A percentile compares a stretch with the other conserved stretches of the same genome.
phyloP scores from a whole-genome alignment of 1,140 invertebrate genomes.

The Zelostemma sp. region DNA sequence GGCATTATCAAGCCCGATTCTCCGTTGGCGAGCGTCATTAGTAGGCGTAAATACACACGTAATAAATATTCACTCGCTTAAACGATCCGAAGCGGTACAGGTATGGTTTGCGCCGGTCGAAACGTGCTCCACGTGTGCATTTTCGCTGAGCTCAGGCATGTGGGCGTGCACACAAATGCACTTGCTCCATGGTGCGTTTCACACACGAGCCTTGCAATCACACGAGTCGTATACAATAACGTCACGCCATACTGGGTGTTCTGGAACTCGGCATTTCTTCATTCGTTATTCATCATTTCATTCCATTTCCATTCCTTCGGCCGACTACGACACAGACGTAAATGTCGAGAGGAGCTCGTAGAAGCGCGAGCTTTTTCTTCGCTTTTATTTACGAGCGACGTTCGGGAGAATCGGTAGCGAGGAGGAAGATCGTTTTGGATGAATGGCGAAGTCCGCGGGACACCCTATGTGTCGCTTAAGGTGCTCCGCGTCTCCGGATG shows the following conservation, averaged over 20 bases:
- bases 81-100: conserved; percentile 11
- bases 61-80: conserved; percentile 39
- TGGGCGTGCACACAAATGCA: conserved; percentile 35
- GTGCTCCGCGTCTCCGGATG: conserved; percentile 42
- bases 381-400: no score
- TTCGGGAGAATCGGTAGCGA: no score
- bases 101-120: conserved; percentile 18
- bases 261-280: conserved; percentile 28
- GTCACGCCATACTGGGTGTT: conserved; percentile 19
- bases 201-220: conserved; percentile 22
- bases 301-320: no score
- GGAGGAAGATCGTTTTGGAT: neutral
- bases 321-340: no score
- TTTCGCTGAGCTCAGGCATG: conserved; percentile 16
- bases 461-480: conserved; percentile 37
- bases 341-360: no score
- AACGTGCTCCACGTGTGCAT: no score
- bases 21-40: conserved; percentile 26
- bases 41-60: conserved; percentile 39
- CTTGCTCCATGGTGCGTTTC: conserved; percentile 15
- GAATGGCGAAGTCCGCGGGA: conserved; percentile 20
- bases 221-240: conserved; percentile 24
- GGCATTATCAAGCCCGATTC: conserved; percentile 5
- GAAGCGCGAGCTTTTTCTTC: no score
- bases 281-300: conserved; percentile 17